A percentile compares a stretch with the other conserved stretches of the same genome.
phyloP scores from a whole-genome alignment of 2,797 vertebrate genomes.

The Columba guinea region DNA sequence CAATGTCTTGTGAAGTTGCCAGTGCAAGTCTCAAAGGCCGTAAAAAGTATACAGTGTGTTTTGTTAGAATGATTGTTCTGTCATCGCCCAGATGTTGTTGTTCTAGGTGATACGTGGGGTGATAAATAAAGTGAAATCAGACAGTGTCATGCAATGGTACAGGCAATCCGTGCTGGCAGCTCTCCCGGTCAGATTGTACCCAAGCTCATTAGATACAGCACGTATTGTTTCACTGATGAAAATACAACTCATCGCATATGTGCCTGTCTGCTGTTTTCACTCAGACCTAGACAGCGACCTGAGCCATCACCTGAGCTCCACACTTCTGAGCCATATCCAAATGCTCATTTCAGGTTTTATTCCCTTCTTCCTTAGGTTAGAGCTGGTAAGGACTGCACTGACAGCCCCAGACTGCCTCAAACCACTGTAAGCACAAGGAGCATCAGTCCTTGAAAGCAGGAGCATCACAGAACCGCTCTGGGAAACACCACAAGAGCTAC shows the following conservation, averaged over 20 bases:
- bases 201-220: background rate
- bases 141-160: background rate
- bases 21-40: background rate
- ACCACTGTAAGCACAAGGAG: background rate
- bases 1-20: background rate
- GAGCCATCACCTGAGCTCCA: background rate
- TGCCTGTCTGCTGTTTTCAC: background rate
- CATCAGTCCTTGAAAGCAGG: background rate
- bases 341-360: background rate
- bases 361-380: rapidly evolving
- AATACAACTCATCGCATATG: background rate
- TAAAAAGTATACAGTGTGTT: background rate
- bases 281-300: background rate
- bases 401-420: background rate
- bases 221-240: background rate
- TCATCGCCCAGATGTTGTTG: background rate
- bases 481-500: background rate
- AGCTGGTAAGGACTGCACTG: background rate
- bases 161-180: background rate
- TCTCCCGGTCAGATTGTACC: background rate
- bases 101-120: background rate
- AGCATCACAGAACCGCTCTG: background rate
- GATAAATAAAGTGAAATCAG: background rate
- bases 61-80: background rate
- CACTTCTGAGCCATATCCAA: background rate